Evolutionary conservation across 2,888 invertebrate genomes (phyloP), one percentile per base, ranked within the genome.

Genomic region (Drosophila helvetica): DNA sequence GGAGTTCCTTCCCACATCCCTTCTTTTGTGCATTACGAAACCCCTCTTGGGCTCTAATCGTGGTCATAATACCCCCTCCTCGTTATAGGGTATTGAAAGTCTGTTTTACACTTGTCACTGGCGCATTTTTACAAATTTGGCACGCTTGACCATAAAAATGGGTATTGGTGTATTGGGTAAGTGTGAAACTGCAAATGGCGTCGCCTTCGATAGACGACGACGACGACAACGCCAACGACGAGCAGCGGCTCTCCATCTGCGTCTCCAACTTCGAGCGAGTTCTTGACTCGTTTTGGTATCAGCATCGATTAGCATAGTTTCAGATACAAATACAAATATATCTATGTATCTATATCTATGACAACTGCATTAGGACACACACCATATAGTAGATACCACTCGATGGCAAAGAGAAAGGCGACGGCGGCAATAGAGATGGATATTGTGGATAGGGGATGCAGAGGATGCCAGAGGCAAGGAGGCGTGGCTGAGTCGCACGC

Each of bases 121-220:
- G 74, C 83, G 88, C 86, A 83, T 88, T 86, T 66, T 80, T 86
- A 84, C 84, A 77, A 88, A 84, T 88, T 84, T 84, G 84, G 84
- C 88, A 86, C 86, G 84, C 78, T 86, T 88, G 84, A 60, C 84
- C 88, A 84, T 84, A 84, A 88, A 84, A 84, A 84, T 83, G 88
- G 88, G 88, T 38, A 84, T 74, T 55, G 82, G 74, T 68, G 68
- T 61, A 79, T n/a, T n/a, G n/a, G 86, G 85, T 86, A 84, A 84
- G 84, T 84, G 84, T 84, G 84, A 84, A 88, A 78, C 86, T 88
- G 86, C 82, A 88, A 84, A 84, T 84, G 84, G 84, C 84, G 84
- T 78, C 88, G 88, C 88, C 86, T 77, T 87, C 82, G 66, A 77
- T 74, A 77, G 88, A 85, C 86, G 79, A 38, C 38, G 15, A 12